A percentile compares a stretch with the other conserved stretches of the same genome.
These are phyloP conservation scores for Mesocentrotus franciscanus DNA, from an alignment of 53 echinoderm and acorn worm genomes.

Conservation along the genomic window DNA sequence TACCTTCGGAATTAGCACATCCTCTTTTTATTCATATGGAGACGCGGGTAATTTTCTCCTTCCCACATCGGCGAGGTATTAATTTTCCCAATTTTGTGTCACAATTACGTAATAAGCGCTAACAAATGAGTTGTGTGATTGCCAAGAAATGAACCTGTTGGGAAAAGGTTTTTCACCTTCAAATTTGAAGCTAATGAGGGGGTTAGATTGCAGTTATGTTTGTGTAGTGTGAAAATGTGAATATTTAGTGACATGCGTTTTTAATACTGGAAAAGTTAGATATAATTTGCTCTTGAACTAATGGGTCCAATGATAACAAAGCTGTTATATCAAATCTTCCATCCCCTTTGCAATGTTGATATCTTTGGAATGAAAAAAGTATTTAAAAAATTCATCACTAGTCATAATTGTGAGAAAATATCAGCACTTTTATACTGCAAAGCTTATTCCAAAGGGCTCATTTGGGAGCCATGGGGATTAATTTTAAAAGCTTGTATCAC, in stretches of 20 bases:
- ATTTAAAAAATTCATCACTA: too few relatives aligned
- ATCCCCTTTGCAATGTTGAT: too few relatives aligned
- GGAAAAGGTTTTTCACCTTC: not conserved
- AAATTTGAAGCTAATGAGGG: not conserved
- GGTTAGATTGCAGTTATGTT: not conserved
- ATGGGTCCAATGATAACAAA: not conserved
- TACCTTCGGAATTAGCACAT: not conserved
- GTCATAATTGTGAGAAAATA: too few relatives aligned
- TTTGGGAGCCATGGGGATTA: not conserved
- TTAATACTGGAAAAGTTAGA: too few relatives aligned
- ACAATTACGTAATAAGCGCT: constrained; percentile 42
- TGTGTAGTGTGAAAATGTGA: not conserved
- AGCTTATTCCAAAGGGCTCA: not conserved
- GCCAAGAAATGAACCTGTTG: constrained; percentile 35
- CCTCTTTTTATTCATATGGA: not conserved
- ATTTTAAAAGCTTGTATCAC: not conserved
- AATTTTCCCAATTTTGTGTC: not conserved
- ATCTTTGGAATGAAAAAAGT: too few relatives aligned
- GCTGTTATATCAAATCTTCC: too few relatives aligned
- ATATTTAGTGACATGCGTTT: not conserved
- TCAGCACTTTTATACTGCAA: too few relatives aligned
- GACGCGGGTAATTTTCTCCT: constrained; percentile 16
- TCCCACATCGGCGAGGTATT: not conserved
- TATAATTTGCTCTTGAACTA: not conserved
- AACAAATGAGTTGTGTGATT: constrained; percentile 25